Evolutionary conservation across 2,888 invertebrate species (phyloP).

Genomic region (Calliopum simillimum): DNA sequence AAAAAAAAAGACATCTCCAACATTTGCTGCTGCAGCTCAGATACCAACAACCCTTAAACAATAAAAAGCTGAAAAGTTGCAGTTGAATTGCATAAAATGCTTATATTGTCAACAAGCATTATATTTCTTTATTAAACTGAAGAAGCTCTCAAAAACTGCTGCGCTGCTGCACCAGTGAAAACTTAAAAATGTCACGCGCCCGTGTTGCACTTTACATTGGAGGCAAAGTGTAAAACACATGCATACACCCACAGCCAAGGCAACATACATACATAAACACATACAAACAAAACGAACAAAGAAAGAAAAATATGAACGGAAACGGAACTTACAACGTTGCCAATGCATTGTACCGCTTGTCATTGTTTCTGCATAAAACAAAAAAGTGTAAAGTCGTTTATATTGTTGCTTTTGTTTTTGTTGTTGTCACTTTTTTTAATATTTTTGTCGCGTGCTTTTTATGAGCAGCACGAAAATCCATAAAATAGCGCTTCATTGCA

Average conservation of each 20-base stretch:
- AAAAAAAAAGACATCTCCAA: too few species aligned
- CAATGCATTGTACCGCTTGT: neutral
- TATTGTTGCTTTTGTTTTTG: neutral
- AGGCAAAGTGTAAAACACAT: neutral
- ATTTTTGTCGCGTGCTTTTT: neutral
- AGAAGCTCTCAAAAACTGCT: too few species aligned
- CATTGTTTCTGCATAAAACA: slow-evolving; percentile 7
- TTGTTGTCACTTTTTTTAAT: neutral
- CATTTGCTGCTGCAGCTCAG: too few species aligned
- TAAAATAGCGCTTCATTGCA: neutral
- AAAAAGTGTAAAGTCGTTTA: neutral
- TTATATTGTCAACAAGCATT: too few species aligned
- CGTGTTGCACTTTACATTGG: slow-evolving; percentile 1
- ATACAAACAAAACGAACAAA: neutral
- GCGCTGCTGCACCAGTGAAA: too few species aligned
- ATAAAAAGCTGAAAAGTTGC: too few species aligned
- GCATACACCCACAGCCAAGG: too few species aligned
- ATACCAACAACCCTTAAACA: too few species aligned
- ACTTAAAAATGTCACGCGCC: slow-evolving; percentile 28
- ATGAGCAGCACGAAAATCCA: slow-evolving; percentile 8
- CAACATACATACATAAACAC: too few species aligned
- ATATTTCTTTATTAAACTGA: too few species aligned
- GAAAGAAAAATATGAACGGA: slow-evolving; percentile 17
- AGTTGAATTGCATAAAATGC: too few species aligned
- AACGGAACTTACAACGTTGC: slow-evolving; percentile 20